Percentiles rank a stretch among this genome's conserved stretches.
Conservation (phyloP, 2,113 vertebrate genomes). For the Ivindomyrus marchei region DNA sequence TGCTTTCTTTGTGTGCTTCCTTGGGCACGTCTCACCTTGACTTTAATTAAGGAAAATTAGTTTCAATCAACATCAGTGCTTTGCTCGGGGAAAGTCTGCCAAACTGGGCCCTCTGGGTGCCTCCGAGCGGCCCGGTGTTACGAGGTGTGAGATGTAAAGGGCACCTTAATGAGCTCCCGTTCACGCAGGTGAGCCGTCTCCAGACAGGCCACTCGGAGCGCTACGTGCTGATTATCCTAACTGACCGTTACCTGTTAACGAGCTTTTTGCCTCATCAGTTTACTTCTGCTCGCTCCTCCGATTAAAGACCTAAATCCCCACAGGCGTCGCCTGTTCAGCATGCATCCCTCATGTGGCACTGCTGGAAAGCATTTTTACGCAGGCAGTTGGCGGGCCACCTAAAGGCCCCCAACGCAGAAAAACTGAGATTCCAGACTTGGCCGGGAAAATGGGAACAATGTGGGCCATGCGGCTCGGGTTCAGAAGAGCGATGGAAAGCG, state of each 20-base stretch:
- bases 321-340: background rate
- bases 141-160: background rate
- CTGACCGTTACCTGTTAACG: background rate
- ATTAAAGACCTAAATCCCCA: background rate
- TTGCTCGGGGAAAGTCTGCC: background rate
- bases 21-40: background rate
- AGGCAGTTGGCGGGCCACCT: background rate
- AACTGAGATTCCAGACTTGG: constrained; percentile 27
- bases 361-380: background rate
- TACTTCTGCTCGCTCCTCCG: background rate
- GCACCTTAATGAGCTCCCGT: background rate
- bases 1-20: background rate
- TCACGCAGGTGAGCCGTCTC: background rate
- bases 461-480: background rate
- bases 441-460: constrained; percentile 28
- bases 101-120: background rate
- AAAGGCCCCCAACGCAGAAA: background rate
- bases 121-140: constrained; percentile 4
- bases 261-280: background rate
- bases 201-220: background rate
- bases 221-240: background rate
- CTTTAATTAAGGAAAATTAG: constrained; percentile 16
- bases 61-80: constrained; percentile 17
- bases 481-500: constrained; percentile 38
- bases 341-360: too few relatives aligned